Base-by-base conservation (phyloP, 2,797 vertebrate species). In the Emydoidea blandingii region DNA sequence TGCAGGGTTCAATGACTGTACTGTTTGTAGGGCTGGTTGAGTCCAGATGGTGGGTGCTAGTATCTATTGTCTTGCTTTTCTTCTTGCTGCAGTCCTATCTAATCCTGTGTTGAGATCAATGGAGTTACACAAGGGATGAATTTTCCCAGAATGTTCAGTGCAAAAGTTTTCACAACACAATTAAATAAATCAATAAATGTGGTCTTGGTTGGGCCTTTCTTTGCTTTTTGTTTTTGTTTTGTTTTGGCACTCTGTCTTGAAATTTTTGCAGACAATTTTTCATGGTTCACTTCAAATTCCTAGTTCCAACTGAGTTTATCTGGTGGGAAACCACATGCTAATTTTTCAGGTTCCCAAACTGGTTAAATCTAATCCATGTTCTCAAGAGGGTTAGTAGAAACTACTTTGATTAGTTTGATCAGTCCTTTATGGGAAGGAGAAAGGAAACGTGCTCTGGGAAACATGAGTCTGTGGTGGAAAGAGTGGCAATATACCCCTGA, bases 101-200 rank as follows among this genome's bases (percentile, higher is more conserved):
- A 18, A 91, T 92, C 74, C 54, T 76, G 74, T 65, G 83, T 68
- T 76, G 34, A 68, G 34, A 34, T 37, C n/a, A 68, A 5, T 37
- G 83, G 81, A 85, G 65, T 87, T 68, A 68, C 62, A 59, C 84
- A 85, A 85, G 83, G 54, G 87, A 18, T 4, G 68, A 93, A 59
- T 76, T 86, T 1, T 85, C 2, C 34, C 56, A 34, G 74, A 81
- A 76, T 1, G 68, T 31, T 56, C 54, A 19, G 88, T 0, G 23
- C 52, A 50, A 19, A 15, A 49, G 0, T 50, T 59, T 80, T 83
- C 0, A 0, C 3, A 8, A 74, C 0, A 0, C 57, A 37, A 21
- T 37, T 34, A 37, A 37, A 62, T 3, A 34, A 31, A 65, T 65
- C 34, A 65, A 68, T 68, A 68, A 29, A 57, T 57, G 56, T 62